Evolutionary conservation across 2,113 vertebrate species (phyloP), one percentile per base, ranked within the genome.

Genomic region (Charadrius vociferus): DNA sequence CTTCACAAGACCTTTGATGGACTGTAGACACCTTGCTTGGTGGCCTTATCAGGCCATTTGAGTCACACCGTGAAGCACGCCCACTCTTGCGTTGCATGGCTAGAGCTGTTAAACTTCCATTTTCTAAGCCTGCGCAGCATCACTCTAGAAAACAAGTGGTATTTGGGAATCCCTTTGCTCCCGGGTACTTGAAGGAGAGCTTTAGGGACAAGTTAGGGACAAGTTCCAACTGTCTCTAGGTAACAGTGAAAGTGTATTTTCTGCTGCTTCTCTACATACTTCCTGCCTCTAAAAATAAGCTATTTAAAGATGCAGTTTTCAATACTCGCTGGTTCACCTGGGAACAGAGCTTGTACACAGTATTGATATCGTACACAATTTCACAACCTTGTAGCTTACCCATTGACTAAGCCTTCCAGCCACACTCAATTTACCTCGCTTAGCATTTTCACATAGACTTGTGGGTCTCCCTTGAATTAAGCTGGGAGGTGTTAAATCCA

Each of bases 251-350:
- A 88, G 9, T 19, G 16, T 67, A 72, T 85, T 95, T 96, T 94
- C 87, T 89, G 56, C 61, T 81, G 47, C 43, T 87, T 81, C 45
- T 83, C 65, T 53, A 39, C 52, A 61, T 63, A 36, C 10, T 71
- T 93, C 56, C 56, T 85, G 73, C 18, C 73, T 96, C 84, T 95
- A 93, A 93, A 97, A 91, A 96, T 90, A 93, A 72, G 34, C 70
- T 65, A 6, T 81, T 91, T 91, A 68, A 85, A 82, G 65, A 85
- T 75, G 78, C 21, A 20, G 19, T 65, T 82, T 77, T 71, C 90
- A 83, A 11, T 77, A 62, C 67, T 83, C 34, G 47, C 43, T 37
- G 67, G 93, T 67, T 93, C 86, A 93, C 79, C 88, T 88, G 58
- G 45, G 80, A 92, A 39, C 34, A 71, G 53, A 80, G 32, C 34